Conservation (phyloP, 2,797 vertebrate species). For the Mycteria americana region DNA sequence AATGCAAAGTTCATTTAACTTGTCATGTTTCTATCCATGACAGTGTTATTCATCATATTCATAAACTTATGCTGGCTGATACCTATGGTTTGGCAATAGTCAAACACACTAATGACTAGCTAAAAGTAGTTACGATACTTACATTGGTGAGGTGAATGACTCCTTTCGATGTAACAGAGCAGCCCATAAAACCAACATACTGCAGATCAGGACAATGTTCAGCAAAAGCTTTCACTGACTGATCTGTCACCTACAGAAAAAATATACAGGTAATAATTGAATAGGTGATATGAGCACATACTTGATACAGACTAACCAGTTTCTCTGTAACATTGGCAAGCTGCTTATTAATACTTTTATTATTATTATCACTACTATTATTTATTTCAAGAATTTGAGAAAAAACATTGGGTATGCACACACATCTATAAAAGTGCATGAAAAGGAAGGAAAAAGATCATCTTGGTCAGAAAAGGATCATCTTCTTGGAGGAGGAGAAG, state of each 20-base stretch:
- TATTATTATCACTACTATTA: not conserved
- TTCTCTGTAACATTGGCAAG: not conserved
- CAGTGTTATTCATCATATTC: not conserved
- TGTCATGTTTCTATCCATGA: not conserved
- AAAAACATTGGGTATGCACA: not conserved
- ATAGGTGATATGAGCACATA: not conserved
- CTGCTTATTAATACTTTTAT: not conserved
- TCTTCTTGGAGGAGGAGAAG: not conserved
- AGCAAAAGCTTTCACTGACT: slow-evolving; percentile 91
- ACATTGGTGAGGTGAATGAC: slow-evolving; percentile 96
- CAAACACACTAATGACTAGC: not conserved
- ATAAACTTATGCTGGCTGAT: not conserved
- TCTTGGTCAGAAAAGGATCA: not conserved
- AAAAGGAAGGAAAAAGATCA: not conserved
- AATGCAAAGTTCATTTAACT: not conserved
- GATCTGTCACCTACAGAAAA: slow-evolving; percentile 88
- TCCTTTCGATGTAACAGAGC: slow-evolving; percentile 95
- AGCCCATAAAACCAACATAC: slow-evolving; percentile 98
- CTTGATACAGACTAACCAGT: not conserved
- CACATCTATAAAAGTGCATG: not conserved
- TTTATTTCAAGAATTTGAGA: not conserved
- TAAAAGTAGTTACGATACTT: slow-evolving; percentile 54
- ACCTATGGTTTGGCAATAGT: not conserved
- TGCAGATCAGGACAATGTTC: slow-evolving; percentile 94
- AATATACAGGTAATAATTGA: not conserved